Evolutionary conservation across 2,113 vertebrate genomes (phyloP).

Genomic region (Saimiri boliviensis): DNA sequence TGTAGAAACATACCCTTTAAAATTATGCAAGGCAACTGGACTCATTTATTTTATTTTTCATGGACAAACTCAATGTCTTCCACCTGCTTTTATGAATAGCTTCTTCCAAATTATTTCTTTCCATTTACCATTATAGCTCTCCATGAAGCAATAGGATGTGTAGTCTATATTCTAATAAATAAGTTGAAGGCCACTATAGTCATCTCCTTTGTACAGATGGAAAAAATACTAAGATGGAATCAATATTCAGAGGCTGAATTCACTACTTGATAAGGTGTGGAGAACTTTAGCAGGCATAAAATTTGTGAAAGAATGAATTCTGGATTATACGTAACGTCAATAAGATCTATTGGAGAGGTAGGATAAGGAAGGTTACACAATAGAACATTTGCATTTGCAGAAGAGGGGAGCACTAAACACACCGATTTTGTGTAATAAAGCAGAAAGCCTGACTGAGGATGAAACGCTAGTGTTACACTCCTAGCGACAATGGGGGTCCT

Average conservation of each 20-base stretch:
- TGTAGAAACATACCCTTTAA: background rate
- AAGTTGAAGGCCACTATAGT: background rate
- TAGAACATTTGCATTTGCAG: background rate
- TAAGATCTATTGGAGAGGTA: background rate
- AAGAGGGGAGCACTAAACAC: background rate
- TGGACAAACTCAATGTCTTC: background rate
- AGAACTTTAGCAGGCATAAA: background rate
- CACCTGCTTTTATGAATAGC: background rate
- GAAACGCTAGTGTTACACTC: background rate
- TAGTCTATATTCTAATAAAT: background rate
- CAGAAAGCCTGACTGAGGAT: background rate
- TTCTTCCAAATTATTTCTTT: background rate
- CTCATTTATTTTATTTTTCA: background rate
- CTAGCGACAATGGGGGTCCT: background rate
- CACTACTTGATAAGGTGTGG: background rate
- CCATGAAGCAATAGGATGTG: background rate
- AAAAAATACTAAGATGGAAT: background rate
- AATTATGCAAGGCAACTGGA: background rate
- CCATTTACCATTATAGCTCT: background rate
- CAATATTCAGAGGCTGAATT: background rate
- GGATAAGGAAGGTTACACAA: background rate
- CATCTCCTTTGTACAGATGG: background rate
- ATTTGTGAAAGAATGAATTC: background rate
- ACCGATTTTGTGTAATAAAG: background rate
- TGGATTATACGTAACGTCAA: background rate